A percentile compares a stretch with the other conserved stretches of the same genome.
Evolutionary conservation across 2,113 vertebrate species (phyloP).

Genomic region (Nothoprocta pentlandii): DNA sequence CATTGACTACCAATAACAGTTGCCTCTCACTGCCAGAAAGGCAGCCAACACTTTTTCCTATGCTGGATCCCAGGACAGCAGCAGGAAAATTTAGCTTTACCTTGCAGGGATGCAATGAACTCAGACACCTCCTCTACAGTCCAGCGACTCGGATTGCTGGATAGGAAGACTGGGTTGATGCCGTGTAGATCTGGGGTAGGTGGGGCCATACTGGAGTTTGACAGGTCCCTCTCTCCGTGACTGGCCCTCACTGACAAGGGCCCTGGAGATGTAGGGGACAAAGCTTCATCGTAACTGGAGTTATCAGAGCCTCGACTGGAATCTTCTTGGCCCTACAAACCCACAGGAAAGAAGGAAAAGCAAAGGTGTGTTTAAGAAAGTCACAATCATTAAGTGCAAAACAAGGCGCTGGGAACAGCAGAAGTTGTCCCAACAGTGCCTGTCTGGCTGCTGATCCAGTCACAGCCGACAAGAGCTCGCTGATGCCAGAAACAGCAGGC

Average conservation of each 20-base stretch:
- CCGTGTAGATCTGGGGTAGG: slow-evolving; percentile 86
- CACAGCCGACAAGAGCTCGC: neutral
- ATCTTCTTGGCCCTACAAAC: slow-evolving; percentile 89
- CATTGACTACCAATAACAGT: too few species aligned
- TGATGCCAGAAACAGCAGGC: neutral
- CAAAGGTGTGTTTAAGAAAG: neutral
- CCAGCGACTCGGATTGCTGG: slow-evolving; percentile 92
- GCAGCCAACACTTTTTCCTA: neutral
- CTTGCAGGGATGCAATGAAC: slow-evolving; percentile 96
- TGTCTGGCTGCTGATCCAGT: neutral
- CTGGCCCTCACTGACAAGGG: slow-evolving; percentile 86
- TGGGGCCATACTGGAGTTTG: slow-evolving; percentile 80
- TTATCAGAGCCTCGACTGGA: slow-evolving; percentile 93
- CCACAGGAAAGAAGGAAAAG: neutral
- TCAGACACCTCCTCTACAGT: slow-evolving; percentile 95
- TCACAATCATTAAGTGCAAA: neutral
- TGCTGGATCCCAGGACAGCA: neutral
- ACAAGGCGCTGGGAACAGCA: neutral
- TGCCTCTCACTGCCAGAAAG: neutral
- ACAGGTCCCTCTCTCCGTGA: slow-evolving; percentile 84
- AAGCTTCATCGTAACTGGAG: slow-evolving; percentile 93
- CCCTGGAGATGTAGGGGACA: slow-evolving; percentile 90
- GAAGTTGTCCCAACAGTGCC: neutral
- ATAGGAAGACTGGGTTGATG: slow-evolving; percentile 88
- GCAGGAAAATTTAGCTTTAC: slow-evolving; percentile 66